Evolutionary conservation across 1,140 invertebrate genomes (phyloP).

Genomic region (Lepidurus arcticus): DNA sequence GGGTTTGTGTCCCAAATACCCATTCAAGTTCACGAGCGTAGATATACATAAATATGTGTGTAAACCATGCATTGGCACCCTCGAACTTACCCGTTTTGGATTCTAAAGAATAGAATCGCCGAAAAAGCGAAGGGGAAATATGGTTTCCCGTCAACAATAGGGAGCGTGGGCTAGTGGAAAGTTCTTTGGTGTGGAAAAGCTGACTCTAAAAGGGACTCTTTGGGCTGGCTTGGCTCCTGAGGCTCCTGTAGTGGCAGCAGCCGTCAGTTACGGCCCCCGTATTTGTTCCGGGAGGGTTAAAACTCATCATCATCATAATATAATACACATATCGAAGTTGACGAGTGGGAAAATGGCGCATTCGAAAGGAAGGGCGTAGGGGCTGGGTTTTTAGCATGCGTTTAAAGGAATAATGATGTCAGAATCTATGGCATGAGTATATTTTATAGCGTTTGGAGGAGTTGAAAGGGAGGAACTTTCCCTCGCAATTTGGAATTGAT

Average conservation of each 20-base stretch:
- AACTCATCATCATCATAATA: neutral
- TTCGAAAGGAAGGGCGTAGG: neutral
- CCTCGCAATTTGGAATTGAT: too few species aligned
- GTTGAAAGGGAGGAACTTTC: neutral
- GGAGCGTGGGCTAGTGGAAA: neutral
- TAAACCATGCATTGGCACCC: slow-evolving; percentile 15
- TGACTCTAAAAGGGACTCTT: neutral
- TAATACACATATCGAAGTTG: slow-evolving; percentile 4
- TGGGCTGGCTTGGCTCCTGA: neutral
- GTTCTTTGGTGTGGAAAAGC: slow-evolving; percentile 21
- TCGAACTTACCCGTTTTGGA: neutral
- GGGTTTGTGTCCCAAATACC: neutral
- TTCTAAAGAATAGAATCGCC: neutral
- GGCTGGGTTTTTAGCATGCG: neutral
- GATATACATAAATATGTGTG: too few species aligned
- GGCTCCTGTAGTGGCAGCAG: neutral
- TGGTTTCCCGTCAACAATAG: neutral
- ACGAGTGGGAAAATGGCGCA: slow-evolving; percentile 5
- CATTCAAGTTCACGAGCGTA: slow-evolving; percentile 14
- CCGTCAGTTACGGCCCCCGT: neutral
- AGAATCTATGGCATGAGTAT: neutral
- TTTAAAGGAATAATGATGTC: slow-evolving; percentile 3
- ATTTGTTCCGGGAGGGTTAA: slow-evolving; percentile 13
- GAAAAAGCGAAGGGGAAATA: slow-evolving; percentile 1
- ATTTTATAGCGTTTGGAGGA: neutral